Base-by-base conservation (phyloP, 2,113 vertebrate species). In the Gymnocephalus cernua region DNA sequence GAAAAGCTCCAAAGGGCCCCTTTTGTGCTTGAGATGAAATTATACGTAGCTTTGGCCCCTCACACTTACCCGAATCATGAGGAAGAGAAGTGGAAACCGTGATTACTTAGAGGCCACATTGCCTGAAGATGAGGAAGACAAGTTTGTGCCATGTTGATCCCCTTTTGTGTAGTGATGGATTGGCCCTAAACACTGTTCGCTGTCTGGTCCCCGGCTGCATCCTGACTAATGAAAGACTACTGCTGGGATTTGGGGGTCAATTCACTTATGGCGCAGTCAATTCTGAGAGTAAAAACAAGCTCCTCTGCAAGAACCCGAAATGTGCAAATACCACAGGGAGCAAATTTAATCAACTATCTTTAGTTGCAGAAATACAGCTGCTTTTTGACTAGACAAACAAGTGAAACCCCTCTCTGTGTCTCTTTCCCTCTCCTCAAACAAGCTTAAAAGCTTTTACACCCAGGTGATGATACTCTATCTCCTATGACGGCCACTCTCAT, bases 221-320 rank as follows among this genome's bases (percentile, higher is more conserved):
- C 77, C 79, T 77, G 81, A 79, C 88, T 88, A 88, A 88, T 91
- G 88, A 89, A 91, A 88, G 90, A 87, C 88, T 85, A 84, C 90
- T 86, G 90, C 91, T 87, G 88, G 80, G 86, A 88, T 86, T 87
- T 78, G 54, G 84, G 76, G 90, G 89, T 92, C 90, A 91, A 91
- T 93, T 87, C 90, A 91, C 90, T 92, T 92, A 88, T 61, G 80
- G 78, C 63, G 18, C 82, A 82, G 87, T 86, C 90, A 88, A 85
- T 90, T 86, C 76, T 12, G 38, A 61, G 76, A 87, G 88, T 54
- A 90, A 91, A 89, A 89, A 82, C 78, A 90, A 88, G 77, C 82
- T 85, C 75, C 82, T 85, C 77, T 82, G 83, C 86, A 67, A 88
- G 83, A 86, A 80, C 58, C 44, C 15, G 6, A 82, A 85, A 91